Evolutionary conservation across 2,888 invertebrate genomes (phyloP).

Genomic region (Idaea biselata): DNA sequence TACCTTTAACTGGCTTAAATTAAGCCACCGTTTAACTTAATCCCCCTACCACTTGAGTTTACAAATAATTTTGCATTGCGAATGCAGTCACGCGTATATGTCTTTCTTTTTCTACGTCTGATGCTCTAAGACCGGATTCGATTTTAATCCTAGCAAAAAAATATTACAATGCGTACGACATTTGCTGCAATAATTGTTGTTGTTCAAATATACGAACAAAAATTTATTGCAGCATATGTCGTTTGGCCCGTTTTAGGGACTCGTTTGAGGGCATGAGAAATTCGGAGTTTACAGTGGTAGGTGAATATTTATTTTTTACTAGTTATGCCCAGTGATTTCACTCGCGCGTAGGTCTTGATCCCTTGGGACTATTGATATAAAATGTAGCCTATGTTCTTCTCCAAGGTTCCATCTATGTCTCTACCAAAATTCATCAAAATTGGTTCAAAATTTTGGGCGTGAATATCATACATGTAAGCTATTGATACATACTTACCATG

Average conservation of each 20-base stretch:
- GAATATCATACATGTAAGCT: no score
- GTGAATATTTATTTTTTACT: neutral
- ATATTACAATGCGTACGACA: constrained; percentile 32
- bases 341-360: no score
- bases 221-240: no score
- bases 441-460: no score
- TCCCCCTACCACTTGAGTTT: constrained; percentile 12
- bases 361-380: neutral
- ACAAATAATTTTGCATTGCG: neutral
- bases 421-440: neutral
- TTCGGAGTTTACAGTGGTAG: neutral
- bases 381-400: neutral
- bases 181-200: constrained; percentile 44
- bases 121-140: constrained; percentile 34
- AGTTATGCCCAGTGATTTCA: no score
- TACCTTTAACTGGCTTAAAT: neutral
- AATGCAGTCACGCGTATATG: constrained; percentile 1
- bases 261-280: neutral
- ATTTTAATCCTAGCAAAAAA: constrained; percentile 61
- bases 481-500: no score
- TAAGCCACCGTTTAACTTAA: constrained; percentile 20
- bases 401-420: constrained; percentile 22
- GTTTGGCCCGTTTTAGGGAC: neutral
- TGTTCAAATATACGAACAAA: no score
- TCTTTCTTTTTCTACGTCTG: neutral